phyloP scores from a whole-genome alignment of 2,113 vertebrate genomes.

The Cyanistes caeruleus region DNA sequence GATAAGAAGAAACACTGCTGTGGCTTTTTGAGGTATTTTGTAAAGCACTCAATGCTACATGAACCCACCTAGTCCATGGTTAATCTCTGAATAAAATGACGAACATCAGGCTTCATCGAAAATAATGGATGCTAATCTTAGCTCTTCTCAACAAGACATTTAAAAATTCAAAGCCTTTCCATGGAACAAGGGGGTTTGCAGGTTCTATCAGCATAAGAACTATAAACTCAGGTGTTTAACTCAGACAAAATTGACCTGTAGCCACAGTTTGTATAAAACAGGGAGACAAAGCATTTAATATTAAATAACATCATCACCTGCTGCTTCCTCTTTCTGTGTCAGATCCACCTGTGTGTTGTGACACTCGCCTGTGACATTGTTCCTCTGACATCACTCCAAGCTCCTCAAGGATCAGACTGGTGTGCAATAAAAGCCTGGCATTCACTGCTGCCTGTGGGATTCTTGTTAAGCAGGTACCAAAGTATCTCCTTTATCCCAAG shows the following conservation, averaged over 20 bases:
- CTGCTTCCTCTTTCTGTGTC: background rate
- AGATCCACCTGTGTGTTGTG: background rate
- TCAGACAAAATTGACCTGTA: rapidly evolving
- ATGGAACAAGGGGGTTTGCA: background rate
- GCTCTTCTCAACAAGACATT: background rate
- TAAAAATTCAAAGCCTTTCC: background rate
- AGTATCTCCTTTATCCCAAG: background rate
- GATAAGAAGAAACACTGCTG: background rate
- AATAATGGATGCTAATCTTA: background rate
- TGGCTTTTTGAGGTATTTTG: background rate
- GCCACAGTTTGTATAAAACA: background rate
- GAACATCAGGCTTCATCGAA: background rate
- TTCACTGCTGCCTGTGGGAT: background rate
- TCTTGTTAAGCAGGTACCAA: background rate
- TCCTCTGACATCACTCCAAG: background rate
- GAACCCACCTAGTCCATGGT: background rate
- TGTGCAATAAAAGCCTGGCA: background rate
- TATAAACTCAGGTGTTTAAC: background rate
- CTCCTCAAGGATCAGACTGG: background rate
- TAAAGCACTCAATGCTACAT: background rate
- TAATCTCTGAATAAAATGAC: background rate
- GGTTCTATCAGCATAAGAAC: background rate
- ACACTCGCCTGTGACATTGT: background rate
- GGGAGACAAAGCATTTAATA: background rate
- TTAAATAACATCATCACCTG: background rate